Evolutionary conservation across 2,113 vertebrate species (phyloP).

Genomic region (Dinomys branickii): DNA sequence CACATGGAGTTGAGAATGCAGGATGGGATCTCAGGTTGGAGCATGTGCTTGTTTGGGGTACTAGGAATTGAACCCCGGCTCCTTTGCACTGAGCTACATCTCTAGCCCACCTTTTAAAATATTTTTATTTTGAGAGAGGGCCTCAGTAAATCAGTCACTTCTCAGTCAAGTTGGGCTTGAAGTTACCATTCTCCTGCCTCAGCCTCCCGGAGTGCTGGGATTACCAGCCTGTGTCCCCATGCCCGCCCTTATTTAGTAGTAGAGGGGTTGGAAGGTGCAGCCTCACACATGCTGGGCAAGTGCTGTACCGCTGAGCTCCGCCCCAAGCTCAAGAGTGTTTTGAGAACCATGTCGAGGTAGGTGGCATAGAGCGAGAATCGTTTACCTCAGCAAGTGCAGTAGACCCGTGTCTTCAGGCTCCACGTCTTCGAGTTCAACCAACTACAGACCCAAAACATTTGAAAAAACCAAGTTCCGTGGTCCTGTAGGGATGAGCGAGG

Average conservation of each 20-base stretch:
- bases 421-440: background rate
- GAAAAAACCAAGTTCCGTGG: background rate
- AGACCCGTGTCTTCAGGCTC: background rate
- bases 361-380: background rate
- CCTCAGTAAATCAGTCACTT: background rate
- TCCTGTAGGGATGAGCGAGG: background rate
- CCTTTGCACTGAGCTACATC: background rate
- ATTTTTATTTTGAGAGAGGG: background rate
- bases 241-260: background rate
- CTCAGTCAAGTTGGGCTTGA: background rate
- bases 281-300: background rate
- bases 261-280: background rate
- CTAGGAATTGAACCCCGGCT: background rate
- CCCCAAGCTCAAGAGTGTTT: background rate
- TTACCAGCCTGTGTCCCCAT: background rate
- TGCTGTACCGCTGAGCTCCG: background rate
- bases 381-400: fast-evolving
- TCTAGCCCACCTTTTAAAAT: background rate
- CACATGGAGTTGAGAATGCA: fast-evolving
- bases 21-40: fast-evolving
- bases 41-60: too few species aligned
- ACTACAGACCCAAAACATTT: background rate
- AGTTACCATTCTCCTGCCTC: background rate
- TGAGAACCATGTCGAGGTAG: fast-evolving
- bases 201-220: background rate